Base-by-base conservation (phyloP, 2,888 invertebrate species). In the Leptopilina myrica region DNA sequence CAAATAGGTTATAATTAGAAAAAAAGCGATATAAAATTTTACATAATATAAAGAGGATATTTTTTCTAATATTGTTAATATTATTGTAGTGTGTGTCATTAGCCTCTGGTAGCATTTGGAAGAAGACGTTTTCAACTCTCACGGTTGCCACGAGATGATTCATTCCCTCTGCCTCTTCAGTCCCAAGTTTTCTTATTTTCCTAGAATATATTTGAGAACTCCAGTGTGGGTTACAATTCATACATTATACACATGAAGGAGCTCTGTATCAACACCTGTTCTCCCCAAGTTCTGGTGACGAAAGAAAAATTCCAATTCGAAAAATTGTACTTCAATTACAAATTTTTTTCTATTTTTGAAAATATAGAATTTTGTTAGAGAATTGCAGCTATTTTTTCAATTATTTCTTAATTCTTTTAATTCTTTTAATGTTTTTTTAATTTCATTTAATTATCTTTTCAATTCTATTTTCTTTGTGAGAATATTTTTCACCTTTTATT, bases 61-160 rank as follows among this genome's bases (percentile, higher is more conserved):
- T 62, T 62, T 62, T 62, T 15, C 49, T 5, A 33, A 20, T 62
- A 20, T 62, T n/a, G 7, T 11, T 49, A 11, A 12, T 49, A 11
- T 49, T 62, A 4, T 15, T 59, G n/a, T 7, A 62, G 20, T 20
- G 20, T 62, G 62, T 62, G 62, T 62, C 15, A 15, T n/a, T 15
- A 9, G 9, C 62, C 15, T 62, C 8, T 49, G 49, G 11, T 9
- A 62, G 20, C 62, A 20, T 62, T 62, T 62, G 62, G 62, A 62
- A 7, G 62, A 62, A 62, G 62, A 62, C n/a, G 62, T 62, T 62
- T 33, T 62, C 9, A 62, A 11, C 46, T 78, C 64, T 53, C 64
- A 73, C 49, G 59, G 66, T 76, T 77, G 76, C 82, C 82, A 79
- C 75, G 5, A 33, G 79, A 77, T 80, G 78, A 78, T 67, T n/a